Base-by-base conservation (phyloP, 1,140 invertebrate genomes). In the Drosophila pseudoobscura region DNA sequence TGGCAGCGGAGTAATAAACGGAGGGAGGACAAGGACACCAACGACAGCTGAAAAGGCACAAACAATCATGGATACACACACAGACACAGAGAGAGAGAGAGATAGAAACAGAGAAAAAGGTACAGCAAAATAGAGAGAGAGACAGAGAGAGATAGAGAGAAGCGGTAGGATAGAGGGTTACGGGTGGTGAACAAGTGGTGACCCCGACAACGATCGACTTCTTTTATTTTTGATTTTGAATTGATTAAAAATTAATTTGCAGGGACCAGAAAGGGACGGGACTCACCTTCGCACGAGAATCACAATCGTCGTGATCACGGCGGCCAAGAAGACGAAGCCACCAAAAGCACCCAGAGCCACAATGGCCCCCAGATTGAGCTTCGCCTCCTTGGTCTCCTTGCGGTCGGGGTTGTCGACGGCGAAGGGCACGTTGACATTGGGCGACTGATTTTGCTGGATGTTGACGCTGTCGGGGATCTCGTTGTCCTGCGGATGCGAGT, bases 321-420 rank as follows among this genome's bases (percentile, higher is more conserved):
- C 97, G 24, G 97, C 96, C 17, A 98, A 93, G 82, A 98, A 96
- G 0, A 98, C 96, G 75, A 98, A 96, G 6, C 95, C 96, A 54
- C 96, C 97, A 90, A 98, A 98, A 0, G 97, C 96, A 13, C 96
- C 97, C 9, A 98, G 92, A 2, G 97, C 96, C 55, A 98, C 97
- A 51, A 98, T 96, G 1, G 96, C 96, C 24, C 96, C 96, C 50
- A 97, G 92, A 91, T 97, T 97, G 3, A 97, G 92, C 80, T 95
- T 95, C 1, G 96, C 95, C 29, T 95, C 96, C 61, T 95, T 93
- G 1, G 94, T 92, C 65, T 95, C 94, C 29, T 94, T 93, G 9
- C 93, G 91, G 47, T 94, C 93, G 29, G 94, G 94, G 43, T 93
- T 94, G 62, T 96, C 95, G 1, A 95, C 94, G 1, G 94, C 93